phyloP scores from a whole-genome alignment of 2,888 invertebrate genomes.

The Heliconius ismenius region DNA sequence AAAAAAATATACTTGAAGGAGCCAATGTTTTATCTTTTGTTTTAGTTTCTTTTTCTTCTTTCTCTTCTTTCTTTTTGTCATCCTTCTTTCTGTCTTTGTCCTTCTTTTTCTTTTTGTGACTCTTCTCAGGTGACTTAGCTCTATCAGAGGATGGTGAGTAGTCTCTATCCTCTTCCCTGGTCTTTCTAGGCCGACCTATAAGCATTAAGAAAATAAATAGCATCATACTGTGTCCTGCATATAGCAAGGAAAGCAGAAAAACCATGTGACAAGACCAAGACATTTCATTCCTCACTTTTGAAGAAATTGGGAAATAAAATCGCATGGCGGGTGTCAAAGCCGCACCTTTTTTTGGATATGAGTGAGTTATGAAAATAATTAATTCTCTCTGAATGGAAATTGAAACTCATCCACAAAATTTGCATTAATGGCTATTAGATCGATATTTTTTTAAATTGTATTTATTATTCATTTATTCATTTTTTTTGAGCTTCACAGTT shows the following conservation, averaged over 20 bases:
- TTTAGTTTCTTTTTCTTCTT: conserved; percentile 57
- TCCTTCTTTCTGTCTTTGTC: conserved; percentile 61
- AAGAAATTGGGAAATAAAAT: background rate
- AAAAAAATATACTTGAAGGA: conserved; percentile 68
- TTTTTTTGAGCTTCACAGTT: too few species aligned
- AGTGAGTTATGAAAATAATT: too few species aligned
- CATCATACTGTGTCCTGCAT: background rate
- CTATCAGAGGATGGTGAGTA: conserved; percentile 69
- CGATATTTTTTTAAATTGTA: too few species aligned
- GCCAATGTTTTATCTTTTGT: conserved; percentile 77
- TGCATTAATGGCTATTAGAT: too few species aligned
- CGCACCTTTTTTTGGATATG: too few species aligned
- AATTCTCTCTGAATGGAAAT: too few species aligned
- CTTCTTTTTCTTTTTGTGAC: conserved; percentile 67
- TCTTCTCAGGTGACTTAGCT: conserved; percentile 61
- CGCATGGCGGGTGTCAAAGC: background rate
- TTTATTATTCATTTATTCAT: too few species aligned
- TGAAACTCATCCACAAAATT: too few species aligned
- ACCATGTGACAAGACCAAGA: background rate
- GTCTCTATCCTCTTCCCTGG: conserved; percentile 60
- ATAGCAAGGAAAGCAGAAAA: too few species aligned
- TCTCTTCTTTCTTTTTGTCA: conserved; percentile 35
- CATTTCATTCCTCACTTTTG: background rate
- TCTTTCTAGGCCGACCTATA: conserved; percentile 62
- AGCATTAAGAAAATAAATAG: background rate